Percentiles rank a stretch among this genome's conserved stretches.
Evolutionary conservation across 2,113 vertebrate genomes (phyloP).

Genomic region (Lampris megalopsis): DNA sequence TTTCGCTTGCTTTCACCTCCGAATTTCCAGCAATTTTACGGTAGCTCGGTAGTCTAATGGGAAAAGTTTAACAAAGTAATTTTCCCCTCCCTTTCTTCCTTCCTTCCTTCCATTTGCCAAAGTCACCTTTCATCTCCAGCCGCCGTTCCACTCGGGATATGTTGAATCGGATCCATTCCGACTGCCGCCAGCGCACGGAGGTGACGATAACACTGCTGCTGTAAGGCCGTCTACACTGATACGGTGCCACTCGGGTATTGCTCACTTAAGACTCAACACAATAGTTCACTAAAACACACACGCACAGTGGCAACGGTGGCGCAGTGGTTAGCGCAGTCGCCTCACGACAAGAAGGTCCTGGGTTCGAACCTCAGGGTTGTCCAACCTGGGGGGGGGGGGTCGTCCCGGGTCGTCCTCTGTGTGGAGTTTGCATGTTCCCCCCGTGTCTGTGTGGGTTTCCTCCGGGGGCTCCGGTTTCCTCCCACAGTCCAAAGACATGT

Average conservation of each 20-base stretch:
- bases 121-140: neutral
- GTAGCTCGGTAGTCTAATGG: constrained; percentile 39
- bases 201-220: neutral
- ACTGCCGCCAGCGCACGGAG: constrained; percentile 15
- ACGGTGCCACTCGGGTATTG: neutral
- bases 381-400: too few relatives aligned
- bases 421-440: too few relatives aligned
- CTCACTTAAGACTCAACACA: neutral
- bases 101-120: constrained; percentile 20
- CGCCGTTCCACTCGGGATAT: constrained; percentile 38
- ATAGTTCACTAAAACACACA: constrained; percentile 8
- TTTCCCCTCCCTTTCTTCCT: constrained; percentile 17
- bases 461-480: too few relatives aligned
- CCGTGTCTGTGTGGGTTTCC: too few relatives aligned
- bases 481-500: too few relatives aligned
- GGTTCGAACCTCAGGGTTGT: too few relatives aligned
- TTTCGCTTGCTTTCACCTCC: neutral
- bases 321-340: too few relatives aligned
- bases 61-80: constrained; percentile 52
- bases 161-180: constrained; percentile 23
- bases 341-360: too few relatives aligned
- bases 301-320: neutral
- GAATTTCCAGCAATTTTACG: constrained; percentile 38
- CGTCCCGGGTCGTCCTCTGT: too few relatives aligned
- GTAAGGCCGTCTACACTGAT: constrained; percentile 4